Evolutionary conservation across 1,140 invertebrate genomes (phyloP), one percentile per base, ranked within the genome.

Genomic region (Saxidomus purpurata): DNA sequence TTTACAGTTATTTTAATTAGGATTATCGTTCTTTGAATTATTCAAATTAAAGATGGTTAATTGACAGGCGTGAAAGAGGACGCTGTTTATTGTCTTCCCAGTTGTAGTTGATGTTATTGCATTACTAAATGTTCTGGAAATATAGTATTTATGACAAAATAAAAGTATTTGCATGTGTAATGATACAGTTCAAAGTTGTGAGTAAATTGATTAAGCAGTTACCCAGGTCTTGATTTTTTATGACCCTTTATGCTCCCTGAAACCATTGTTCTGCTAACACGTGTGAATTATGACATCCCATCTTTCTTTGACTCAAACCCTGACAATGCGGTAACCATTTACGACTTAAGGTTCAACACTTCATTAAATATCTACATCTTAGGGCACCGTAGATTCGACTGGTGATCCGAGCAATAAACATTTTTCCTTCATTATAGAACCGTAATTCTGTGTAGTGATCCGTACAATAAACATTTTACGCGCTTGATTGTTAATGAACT

Each of bases 401-500:
- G 36, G 47, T 79, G 49, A 79, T 79, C 49, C 8, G 76, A 55
- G 47, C 28, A 79, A 55, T 55, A 55, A 79, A 79, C 49, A 38
- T 79, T 55, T 71, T 79, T 25, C 25, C 76, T 79, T 79, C 49
- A 55, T 55, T 38, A 79, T 47, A 55, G 76, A 22, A 55, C 76
- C 47, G 47, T 31, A 36, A 55, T 59, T 52, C 40, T 79, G 76
- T 79, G 76, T 79, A 79, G 47, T 79, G 76, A 79, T 79, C 76
- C 76, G 76, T 55, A 79, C 47, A 79, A 52, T 79, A 79, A 79
- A 79, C 76, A 79, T 79, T 79, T 79, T 79, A 79, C 47, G 76
- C 76, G 76, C 76, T 79, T 79, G 76, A 79, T 79, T 79, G 76
- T 79, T 79, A 79, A 79, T 79, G 76, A 79, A 79, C 76, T 79